These are phyloP conservation scores for Pogoniulus pusillus DNA, from an alignment of 2,797 vertebrate genomes.

Conservation along the genomic window DNA sequence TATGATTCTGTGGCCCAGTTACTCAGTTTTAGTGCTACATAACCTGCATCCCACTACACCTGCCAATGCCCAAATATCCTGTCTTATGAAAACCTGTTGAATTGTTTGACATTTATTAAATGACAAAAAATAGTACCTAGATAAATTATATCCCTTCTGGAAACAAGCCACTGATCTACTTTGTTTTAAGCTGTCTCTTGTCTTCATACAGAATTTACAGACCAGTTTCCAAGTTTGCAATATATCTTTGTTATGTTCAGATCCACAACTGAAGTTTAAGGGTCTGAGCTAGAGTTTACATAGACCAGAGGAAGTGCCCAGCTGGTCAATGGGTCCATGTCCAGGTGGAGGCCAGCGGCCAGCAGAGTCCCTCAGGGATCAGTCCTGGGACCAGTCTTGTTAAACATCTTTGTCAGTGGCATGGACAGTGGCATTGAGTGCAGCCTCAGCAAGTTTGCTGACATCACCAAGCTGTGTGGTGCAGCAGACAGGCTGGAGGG, in stretches of 20 bases:
- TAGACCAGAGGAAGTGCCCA: background rate
- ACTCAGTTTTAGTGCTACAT: background rate
- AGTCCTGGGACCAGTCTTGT: too few relatives aligned
- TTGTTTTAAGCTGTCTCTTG: background rate
- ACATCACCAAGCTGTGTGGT: too few relatives aligned
- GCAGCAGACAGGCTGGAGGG: too few relatives aligned
- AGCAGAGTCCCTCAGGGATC: too few relatives aligned
- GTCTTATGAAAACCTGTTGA: background rate
- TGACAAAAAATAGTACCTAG: background rate
- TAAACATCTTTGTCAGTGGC: too few relatives aligned
- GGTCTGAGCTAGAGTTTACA: background rate
- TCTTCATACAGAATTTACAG: background rate
- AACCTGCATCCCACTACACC: background rate
- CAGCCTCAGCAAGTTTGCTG: too few relatives aligned
- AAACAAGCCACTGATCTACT: background rate
- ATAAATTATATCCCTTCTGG: background rate
- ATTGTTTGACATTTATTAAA: background rate
- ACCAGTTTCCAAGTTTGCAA: background rate
- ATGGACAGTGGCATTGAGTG: too few relatives aligned
- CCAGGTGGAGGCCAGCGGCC: too few relatives aligned
- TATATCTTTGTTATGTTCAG: background rate
- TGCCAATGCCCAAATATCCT: background rate
- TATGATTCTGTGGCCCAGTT: too few relatives aligned
- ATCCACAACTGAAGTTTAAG: background rate
- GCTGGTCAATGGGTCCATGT: too few relatives aligned